Evolutionary conservation across 2,797 vertebrate species (phyloP).

Genomic region (Furcifer pardalis): DNA sequence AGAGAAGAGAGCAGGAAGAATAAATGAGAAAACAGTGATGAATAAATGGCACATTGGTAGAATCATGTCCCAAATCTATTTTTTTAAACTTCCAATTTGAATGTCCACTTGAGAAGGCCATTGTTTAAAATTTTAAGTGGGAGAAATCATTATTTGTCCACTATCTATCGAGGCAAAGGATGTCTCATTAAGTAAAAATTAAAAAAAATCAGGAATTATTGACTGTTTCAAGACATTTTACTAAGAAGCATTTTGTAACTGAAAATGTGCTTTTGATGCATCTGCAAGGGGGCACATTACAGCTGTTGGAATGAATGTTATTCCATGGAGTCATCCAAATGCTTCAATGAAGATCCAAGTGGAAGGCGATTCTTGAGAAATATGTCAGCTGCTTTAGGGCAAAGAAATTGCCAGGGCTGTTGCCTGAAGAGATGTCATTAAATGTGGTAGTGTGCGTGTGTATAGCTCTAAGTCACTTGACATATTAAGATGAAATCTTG

Average conservation of each 20-base stretch:
- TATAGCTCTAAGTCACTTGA: no score
- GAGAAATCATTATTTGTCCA: background rate
- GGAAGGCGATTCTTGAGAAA: background rate
- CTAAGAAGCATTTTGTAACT: background rate
- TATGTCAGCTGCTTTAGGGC: background rate
- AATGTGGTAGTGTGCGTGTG: background rate
- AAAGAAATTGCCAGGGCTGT: background rate
- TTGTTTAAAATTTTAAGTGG: background rate
- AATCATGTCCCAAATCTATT: background rate
- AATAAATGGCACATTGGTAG: background rate
- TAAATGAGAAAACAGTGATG: background rate
- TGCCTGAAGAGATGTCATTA: no score
- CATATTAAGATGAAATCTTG: no score
- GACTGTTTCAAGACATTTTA: background rate
- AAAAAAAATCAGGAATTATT: background rate
- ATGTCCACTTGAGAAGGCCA: background rate
- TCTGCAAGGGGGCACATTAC: background rate
- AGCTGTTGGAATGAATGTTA: background rate
- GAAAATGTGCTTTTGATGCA: slow-evolving; percentile 2
- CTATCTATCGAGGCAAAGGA: background rate
- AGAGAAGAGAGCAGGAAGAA: background rate
- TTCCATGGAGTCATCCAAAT: background rate
- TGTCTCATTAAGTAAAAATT: background rate
- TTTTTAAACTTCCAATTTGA: background rate
- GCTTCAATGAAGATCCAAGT: background rate